These are phyloP conservation scores for Eumaeus atala DNA, from an alignment of 1,140 invertebrate species.

Conservation along the genomic window DNA sequence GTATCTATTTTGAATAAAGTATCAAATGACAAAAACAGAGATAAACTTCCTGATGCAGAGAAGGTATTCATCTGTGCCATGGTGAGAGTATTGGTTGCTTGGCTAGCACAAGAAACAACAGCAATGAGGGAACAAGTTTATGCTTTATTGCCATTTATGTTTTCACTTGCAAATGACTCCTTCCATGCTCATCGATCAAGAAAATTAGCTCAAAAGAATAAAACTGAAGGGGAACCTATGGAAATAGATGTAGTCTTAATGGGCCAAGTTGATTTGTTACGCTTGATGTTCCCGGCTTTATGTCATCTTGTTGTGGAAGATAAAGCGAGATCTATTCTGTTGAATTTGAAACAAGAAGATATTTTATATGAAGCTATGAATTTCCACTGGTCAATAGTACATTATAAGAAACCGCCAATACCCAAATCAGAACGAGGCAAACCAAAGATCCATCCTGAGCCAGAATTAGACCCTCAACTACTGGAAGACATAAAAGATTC, in stretches of 20 bases:
- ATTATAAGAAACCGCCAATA: slow-evolving; percentile 87
- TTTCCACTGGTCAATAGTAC: slow-evolving; percentile 90
- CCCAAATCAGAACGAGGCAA: slow-evolving; percentile 85
- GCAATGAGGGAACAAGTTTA: slow-evolving; percentile 90
- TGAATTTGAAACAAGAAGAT: slow-evolving; percentile 86
- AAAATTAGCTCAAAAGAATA: slow-evolving; percentile 77
- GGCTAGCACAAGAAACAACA: slow-evolving; percentile 94
- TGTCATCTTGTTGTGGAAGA: slow-evolving; percentile 95
- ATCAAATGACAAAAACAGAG: slow-evolving; percentile 81
- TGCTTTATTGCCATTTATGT: slow-evolving; percentile 84
- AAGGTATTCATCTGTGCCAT: slow-evolving; percentile 88
- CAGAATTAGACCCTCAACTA: slow-evolving; percentile 81
- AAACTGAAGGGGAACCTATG: slow-evolving; percentile 74
- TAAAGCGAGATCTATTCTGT: slow-evolving; percentile 85
- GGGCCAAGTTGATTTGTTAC: slow-evolving; percentile 84
- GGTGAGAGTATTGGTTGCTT: slow-evolving; percentile 87
- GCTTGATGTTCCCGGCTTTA: slow-evolving; percentile 88
- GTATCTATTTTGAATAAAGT: slow-evolving; percentile 83
- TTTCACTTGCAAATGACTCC: slow-evolving; percentile 86
- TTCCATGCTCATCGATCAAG: slow-evolving; percentile 82
- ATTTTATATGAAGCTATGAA: slow-evolving; percentile 85
- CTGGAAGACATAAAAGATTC: slow-evolving; percentile 89
- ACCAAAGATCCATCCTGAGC: slow-evolving; percentile 81
- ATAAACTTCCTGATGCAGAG: slow-evolving; percentile 77
- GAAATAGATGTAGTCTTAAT: slow-evolving; percentile 67